Percentiles rank a stretch among this genome's conserved stretches.
Conservation (phyloP, 2,888 invertebrate species). For the Drosophila algonquin region DNA sequence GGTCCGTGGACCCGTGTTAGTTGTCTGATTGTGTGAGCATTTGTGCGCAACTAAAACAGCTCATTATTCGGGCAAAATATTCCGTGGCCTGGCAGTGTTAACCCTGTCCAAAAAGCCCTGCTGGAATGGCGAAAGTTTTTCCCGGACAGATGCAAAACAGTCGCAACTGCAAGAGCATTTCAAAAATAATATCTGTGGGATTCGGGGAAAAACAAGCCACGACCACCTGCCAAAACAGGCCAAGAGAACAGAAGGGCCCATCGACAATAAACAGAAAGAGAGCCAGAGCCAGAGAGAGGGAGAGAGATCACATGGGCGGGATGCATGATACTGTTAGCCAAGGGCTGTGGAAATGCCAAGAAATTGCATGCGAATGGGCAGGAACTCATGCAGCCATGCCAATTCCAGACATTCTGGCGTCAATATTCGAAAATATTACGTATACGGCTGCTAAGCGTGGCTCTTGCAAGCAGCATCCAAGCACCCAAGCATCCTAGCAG, state of each 20-base stretch:
- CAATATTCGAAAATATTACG: slow-evolving; percentile 38
- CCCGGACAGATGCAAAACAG: slow-evolving; percentile 23
- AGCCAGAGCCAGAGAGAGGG: neutral
- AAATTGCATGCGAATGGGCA: slow-evolving; percentile 12
- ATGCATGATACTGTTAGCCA: slow-evolving; percentile 3
- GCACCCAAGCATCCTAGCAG: slow-evolving; percentile 5
- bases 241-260: neutral
- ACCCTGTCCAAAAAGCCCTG: neutral
- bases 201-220: slow-evolving; percentile 3
- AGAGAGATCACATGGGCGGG: neutral
- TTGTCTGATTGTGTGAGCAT: slow-evolving; percentile 36
- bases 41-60: slow-evolving; percentile 34
- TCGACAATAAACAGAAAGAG: slow-evolving; percentile 1
- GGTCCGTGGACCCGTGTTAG: slow-evolving; percentile 14
- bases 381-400: slow-evolving; percentile 3
- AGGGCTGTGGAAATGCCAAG: slow-evolving; percentile 1
- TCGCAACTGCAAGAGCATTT: slow-evolving; percentile 12
- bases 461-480: neutral
- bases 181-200: slow-evolving; percentile 13
- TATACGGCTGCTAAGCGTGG: slow-evolving; percentile 21
- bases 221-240: slow-evolving; percentile 27
- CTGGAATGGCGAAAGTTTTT: neutral
- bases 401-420: slow-evolving; percentile 18
- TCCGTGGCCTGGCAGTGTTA: neutral
- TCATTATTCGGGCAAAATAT: slow-evolving; percentile 35